Percentiles rank a stretch among this genome's conserved stretches.
Evolutionary conservation across 1,140 invertebrate genomes (phyloP).

Genomic region (Rhagoletis zephyria): DNA sequence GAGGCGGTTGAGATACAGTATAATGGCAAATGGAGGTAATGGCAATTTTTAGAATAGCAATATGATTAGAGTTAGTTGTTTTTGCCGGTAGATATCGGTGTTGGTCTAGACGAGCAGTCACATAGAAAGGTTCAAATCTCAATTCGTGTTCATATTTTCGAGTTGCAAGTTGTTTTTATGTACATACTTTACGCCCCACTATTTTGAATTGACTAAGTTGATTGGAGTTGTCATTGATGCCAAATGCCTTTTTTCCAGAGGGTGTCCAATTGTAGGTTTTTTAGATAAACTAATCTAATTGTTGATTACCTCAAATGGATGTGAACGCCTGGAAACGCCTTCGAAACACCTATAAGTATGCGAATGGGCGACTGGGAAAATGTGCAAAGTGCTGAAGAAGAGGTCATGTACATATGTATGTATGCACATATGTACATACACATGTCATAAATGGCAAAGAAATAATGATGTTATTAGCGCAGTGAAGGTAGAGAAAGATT

Average conservation of each 20-base stretch:
- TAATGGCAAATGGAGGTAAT: background rate
- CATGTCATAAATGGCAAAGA: background rate
- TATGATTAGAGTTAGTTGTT: background rate
- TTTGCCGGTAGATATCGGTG: background rate
- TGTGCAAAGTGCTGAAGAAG: background rate
- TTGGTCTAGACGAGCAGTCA: background rate
- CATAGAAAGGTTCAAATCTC: background rate
- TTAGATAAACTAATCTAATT: slow-evolving; percentile 19
- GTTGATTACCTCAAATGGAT: slow-evolving; percentile 36
- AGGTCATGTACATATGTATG: background rate
- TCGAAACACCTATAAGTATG: background rate
- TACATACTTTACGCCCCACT: background rate
- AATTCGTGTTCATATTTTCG: background rate
- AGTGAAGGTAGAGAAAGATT: background rate
- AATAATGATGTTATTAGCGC: background rate
- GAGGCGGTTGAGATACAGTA: background rate
- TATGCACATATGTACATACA: background rate
- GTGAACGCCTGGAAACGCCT: slow-evolving; percentile 47
- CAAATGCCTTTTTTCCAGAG: background rate
- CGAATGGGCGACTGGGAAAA: background rate
- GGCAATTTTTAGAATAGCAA: background rate
- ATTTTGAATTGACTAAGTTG: background rate
- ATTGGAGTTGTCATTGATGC: background rate
- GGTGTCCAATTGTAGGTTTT: background rate
- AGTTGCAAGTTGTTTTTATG: too few relatives aligned